A percentile compares a stretch with the other conserved stretches of the same genome.
phyloP scores from a whole-genome alignment of 1,140 invertebrate genomes.

The Ceratina japonica region DNA sequence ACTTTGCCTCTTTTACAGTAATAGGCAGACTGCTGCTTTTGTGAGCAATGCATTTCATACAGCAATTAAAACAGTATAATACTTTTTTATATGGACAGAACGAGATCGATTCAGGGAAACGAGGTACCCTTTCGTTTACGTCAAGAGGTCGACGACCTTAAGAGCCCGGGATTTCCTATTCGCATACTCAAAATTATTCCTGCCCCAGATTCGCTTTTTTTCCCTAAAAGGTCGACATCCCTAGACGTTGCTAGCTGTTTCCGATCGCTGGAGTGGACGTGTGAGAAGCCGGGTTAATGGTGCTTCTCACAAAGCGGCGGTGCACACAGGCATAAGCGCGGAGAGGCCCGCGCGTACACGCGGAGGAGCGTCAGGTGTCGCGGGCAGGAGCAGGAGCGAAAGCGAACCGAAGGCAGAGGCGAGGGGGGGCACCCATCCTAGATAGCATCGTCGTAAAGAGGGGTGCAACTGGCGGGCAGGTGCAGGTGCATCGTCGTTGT shows the following conservation, averaged over 20 bases:
- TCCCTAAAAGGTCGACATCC: neutral
- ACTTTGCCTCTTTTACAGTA: too few relatives aligned
- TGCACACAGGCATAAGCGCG: neutral
- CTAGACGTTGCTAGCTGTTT: too few relatives aligned
- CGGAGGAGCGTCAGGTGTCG: conserved; percentile 73
- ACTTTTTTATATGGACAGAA: too few relatives aligned
- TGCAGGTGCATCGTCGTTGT: conserved; percentile 65
- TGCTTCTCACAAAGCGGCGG: conserved; percentile 72
- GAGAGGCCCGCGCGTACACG: conserved; percentile 34
- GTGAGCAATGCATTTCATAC: too few relatives aligned
- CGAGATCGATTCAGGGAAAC: too few relatives aligned
- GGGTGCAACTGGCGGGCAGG: conserved; percentile 73
- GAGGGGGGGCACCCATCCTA: conserved; percentile 70
- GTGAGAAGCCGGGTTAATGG: conserved; percentile 76
- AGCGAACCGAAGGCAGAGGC: conserved; percentile 39
- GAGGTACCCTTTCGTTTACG: too few relatives aligned
- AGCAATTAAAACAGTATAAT: too few relatives aligned
- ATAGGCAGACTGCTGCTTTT: too few relatives aligned
- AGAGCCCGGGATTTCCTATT: too few relatives aligned
- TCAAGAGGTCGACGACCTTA: too few relatives aligned
- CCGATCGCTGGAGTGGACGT: conserved; percentile 48
- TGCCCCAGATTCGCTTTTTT: neutral
- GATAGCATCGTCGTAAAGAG: conserved; percentile 75
- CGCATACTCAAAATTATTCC: too few relatives aligned
- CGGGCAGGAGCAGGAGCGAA: conserved; percentile 48